Conservation (phyloP, 2,113 vertebrate species). For the Antechinus flavipes region DNA sequence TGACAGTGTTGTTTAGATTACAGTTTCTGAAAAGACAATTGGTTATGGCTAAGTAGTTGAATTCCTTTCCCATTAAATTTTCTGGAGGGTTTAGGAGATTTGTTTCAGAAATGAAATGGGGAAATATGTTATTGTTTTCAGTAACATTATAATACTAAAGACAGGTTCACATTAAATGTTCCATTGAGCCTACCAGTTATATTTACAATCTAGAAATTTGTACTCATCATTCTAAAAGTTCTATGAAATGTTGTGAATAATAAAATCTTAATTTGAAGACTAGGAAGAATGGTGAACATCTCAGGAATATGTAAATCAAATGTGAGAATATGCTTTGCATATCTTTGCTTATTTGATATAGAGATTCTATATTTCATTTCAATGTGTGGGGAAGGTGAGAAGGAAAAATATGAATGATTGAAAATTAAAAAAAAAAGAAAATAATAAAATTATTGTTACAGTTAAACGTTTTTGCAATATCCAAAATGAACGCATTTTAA, state of each 20-base stretch:
- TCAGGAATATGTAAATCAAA: background rate
- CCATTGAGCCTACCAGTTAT: background rate
- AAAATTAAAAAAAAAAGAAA: background rate
- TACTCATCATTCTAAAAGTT: background rate
- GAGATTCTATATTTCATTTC: background rate
- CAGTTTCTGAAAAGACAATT: slow-evolving; percentile 24
- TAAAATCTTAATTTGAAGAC: background rate
- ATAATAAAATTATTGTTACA: background rate
- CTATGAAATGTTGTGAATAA: background rate
- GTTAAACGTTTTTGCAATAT: background rate
- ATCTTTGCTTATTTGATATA: background rate
- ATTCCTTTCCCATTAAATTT: slow-evolving; percentile 17
- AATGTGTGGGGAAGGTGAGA: background rate
- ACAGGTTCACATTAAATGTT: background rate
- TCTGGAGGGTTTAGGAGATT: background rate
- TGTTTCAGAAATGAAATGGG: background rate
- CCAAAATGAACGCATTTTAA: background rate
- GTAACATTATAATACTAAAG: background rate
- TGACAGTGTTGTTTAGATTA: background rate
- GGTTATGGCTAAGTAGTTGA: background rate
- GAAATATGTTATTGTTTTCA: background rate
- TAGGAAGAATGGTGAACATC: background rate
- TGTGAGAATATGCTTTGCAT: background rate
- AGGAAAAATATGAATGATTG: background rate
- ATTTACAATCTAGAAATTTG: background rate